Percentiles rank a stretch among this genome's conserved stretches.
These are phyloP conservation scores for Leptoteleia sp. DNA, from an alignment of 1,140 invertebrate genomes.

Conservation along the genomic window DNA sequence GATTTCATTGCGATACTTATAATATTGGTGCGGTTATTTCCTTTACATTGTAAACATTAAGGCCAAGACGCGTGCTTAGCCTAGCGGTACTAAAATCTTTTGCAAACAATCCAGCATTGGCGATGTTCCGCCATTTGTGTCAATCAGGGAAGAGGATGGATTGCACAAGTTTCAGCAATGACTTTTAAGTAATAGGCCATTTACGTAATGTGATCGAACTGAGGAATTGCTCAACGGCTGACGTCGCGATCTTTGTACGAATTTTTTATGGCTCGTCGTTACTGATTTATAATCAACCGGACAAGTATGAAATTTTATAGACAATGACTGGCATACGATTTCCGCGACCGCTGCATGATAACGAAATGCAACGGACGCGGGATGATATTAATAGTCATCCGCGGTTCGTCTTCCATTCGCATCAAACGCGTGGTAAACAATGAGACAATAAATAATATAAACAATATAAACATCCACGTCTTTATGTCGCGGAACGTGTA, in stretches of 20 bases:
- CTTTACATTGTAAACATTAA: too few relatives aligned
- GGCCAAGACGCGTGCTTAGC: too few relatives aligned
- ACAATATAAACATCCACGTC: constrained; percentile 32
- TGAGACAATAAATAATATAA: constrained; percentile 52
- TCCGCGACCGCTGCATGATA: too few relatives aligned
- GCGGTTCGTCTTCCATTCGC: constrained; percentile 11
- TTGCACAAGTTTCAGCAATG: too few relatives aligned
- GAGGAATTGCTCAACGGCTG: neutral
- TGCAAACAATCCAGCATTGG: too few relatives aligned
- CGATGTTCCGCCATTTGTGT: too few relatives aligned
- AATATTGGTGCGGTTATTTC: too few relatives aligned
- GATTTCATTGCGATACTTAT: too few relatives aligned
- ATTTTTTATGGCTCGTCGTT: constrained; percentile 16
- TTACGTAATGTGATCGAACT: neutral
- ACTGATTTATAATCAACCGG: constrained; percentile 20
- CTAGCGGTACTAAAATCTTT: too few relatives aligned
- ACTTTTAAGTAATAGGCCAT: too few relatives aligned
- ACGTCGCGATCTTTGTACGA: neutral
- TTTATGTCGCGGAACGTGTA: constrained; percentile 37
- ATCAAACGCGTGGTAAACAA: constrained; percentile 20
- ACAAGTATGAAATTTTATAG: constrained; percentile 4
- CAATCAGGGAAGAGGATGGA: too few relatives aligned
- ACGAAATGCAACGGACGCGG: neutral
- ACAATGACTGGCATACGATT: too few relatives aligned
- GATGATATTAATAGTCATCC: constrained; percentile 4